A percentile compares a stretch with the other conserved stretches of the same genome.
Conservation (phyloP, 2,888 invertebrate species). For the Dryococelus australis region DNA sequence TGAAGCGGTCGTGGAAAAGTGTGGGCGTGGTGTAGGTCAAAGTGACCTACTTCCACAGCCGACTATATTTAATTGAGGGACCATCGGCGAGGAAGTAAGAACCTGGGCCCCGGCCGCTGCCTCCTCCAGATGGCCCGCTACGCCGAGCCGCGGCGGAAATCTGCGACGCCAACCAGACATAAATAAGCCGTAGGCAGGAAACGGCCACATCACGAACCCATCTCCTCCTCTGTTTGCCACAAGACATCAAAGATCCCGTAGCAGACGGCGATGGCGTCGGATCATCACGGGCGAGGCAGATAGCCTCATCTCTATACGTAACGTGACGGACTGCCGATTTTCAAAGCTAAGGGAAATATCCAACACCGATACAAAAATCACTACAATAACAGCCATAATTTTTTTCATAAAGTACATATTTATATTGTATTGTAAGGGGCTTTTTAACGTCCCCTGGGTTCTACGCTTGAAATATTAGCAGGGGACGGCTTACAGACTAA, state of each 20-base stretch:
- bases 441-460: too few relatives aligned
- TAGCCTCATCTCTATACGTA: not conserved
- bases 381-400: too few relatives aligned
- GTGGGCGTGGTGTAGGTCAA: not conserved
- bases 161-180: not conserved
- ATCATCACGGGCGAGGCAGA: not conserved
- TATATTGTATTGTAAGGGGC: too few relatives aligned
- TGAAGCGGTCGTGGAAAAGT: not conserved
- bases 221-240: not conserved
- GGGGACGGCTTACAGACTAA: too few relatives aligned
- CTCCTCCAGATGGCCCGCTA: not conserved
- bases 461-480: too few relatives aligned
- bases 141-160: not conserved
- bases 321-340: too few relatives aligned
- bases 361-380: too few relatives aligned
- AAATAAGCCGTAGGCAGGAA: not conserved
- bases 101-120: not conserved
- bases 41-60: not conserved
- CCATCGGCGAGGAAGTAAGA: too few relatives aligned
- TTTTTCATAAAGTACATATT: too few relatives aligned
- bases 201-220: not conserved
- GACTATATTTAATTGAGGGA: slow-evolving; percentile 1
- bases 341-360: too few relatives aligned
- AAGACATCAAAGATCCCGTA: not conserved
- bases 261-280: not conserved